These are phyloP conservation scores for Suillia variegata DNA, from an alignment of 2,888 invertebrate genomes.

Conservation along the genomic window DNA sequence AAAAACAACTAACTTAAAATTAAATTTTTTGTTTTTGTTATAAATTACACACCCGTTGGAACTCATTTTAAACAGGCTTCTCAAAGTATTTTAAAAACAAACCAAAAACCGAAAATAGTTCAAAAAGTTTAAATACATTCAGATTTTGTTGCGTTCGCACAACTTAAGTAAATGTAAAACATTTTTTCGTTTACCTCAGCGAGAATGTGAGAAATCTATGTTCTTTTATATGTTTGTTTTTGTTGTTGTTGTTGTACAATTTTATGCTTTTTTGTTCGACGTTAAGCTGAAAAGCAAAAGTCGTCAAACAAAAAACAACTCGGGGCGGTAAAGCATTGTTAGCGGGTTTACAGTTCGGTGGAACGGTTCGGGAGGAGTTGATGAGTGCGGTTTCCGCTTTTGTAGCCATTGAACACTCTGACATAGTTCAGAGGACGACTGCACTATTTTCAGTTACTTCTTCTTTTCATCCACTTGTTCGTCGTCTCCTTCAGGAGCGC, in stretches of 20 bases:
- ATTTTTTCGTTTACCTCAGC: neutral
- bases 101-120: neutral
- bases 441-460: neutral
- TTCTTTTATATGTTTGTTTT: constrained; percentile 1
- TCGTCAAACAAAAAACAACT: neutral
- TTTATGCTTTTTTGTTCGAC: neutral
- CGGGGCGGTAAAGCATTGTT: neutral
- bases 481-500: too few species aligned
- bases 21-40: too few species aligned
- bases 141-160: constrained; percentile 16
- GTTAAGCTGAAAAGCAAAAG: neutral
- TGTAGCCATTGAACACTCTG: neutral
- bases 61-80: too few species aligned
- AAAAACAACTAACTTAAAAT: too few species aligned
- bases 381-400: too few species aligned
- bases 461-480: constrained; percentile 8
- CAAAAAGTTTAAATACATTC: neutral
- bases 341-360: too few species aligned
- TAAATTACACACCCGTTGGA: too few species aligned
- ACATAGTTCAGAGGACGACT: neutral
- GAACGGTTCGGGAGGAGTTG: too few species aligned
- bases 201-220: neutral
- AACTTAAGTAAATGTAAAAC: constrained; percentile 43
- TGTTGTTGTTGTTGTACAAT: neutral
- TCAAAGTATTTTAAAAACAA: too few species aligned